phyloP scores from a whole-genome alignment of 53 echinoderm and acorn worm genomes.

The Arbacia lixula region DNA sequence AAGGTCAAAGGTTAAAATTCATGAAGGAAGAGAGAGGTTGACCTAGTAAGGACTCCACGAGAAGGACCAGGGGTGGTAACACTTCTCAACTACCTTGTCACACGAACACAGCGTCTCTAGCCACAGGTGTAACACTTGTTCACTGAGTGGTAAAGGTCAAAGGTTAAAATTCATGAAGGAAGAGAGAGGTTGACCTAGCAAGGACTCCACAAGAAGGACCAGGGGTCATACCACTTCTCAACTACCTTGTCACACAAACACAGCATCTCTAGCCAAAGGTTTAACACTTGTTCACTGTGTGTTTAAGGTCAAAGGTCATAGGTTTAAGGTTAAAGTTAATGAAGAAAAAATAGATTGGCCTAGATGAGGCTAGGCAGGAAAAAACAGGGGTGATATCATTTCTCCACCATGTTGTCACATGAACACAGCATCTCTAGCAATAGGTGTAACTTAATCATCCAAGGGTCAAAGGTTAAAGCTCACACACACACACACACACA shows the following conservation, averaged over 20 bases:
- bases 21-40: too few species aligned
- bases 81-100: constrained; percentile 94
- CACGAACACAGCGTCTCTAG: constrained; percentile 91
- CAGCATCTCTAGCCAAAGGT: constrained; percentile 93
- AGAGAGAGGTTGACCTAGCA: too few species aligned
- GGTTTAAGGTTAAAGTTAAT: too few species aligned
- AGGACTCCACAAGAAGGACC: constrained; percentile 98
- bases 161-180: too few species aligned
- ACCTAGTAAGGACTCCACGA: constrained; percentile 99
- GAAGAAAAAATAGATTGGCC: too few species aligned
- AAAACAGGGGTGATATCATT: constrained; percentile 98
- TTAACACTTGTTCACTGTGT: constrained; percentile 91
- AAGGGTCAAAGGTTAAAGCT: too few species aligned
- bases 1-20: too few species aligned
- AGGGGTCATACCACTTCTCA: constrained; percentile 99
- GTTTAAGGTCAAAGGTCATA: too few species aligned
- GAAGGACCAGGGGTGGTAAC: constrained; percentile 98
- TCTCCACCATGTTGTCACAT: constrained; percentile 91
- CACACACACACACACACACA: too few species aligned
- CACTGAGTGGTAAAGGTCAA: constrained; percentile 73
- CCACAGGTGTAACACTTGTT: constrained; percentile 98
- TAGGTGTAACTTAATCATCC: constrained; percentile 81
- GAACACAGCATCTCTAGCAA: constrained; percentile 95
- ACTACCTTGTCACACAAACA: constrained; percentile 90
- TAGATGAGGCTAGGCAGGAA: constrained; percentile 98